Conservation (phyloP, 1,140 invertebrate genomes). For the Platyscapa corneri region DNA sequence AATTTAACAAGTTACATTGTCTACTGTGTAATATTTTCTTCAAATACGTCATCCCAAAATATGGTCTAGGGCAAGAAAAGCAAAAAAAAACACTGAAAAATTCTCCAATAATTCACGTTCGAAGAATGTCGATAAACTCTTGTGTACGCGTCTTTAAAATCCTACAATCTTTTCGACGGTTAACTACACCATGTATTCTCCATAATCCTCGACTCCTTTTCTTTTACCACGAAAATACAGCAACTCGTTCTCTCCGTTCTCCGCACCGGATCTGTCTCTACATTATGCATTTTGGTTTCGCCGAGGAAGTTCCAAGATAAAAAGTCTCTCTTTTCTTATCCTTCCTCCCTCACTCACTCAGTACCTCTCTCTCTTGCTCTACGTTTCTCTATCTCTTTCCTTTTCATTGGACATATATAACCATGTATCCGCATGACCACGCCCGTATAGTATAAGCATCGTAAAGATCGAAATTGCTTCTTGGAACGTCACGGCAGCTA, state of each 20-base stretch:
- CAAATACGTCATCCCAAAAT: too few species aligned
- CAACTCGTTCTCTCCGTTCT: neutral
- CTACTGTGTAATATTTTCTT: too few species aligned
- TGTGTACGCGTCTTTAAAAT: constrained; percentile 2
- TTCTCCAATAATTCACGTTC: neutral
- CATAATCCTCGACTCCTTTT: neutral
- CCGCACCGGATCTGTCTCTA: neutral
- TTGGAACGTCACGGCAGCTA: constrained; percentile 58
- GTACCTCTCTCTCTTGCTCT: constrained; percentile 1
- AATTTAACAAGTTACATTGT: too few species aligned
- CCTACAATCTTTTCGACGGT: neutral
- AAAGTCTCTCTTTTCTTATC: constrained; percentile 13
- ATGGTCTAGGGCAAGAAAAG: neutral
- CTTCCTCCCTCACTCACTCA: constrained; percentile 3
- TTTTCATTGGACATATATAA: neutral
- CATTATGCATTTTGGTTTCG: constrained; percentile 3
- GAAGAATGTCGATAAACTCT: neutral
- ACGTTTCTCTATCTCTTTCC: neutral
- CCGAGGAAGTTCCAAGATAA: constrained; percentile 7
- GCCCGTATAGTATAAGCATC: constrained; percentile 63
- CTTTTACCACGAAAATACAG: neutral
- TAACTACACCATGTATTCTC: neutral
- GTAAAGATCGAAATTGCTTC: constrained; percentile 69
- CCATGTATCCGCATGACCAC: constrained; percentile 32
- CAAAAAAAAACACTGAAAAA: neutral